phyloP scores from a whole-genome alignment of 2,888 invertebrate species.

The Dioctria linearis region DNA sequence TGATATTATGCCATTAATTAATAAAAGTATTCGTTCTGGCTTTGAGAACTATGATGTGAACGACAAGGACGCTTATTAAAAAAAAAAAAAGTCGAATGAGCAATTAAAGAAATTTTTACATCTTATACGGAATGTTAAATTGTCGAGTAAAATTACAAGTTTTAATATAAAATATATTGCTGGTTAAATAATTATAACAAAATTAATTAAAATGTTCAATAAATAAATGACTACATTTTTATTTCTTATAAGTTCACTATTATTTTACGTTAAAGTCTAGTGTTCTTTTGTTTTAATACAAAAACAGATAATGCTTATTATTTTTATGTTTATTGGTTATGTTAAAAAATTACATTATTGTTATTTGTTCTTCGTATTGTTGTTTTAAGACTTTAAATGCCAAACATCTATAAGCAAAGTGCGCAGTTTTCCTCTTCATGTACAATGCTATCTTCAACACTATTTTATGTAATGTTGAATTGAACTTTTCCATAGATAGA shows the following conservation, averaged over 20 bases:
- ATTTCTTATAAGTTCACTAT: constrained; percentile 30
- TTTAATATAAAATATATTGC: constrained; percentile 36
- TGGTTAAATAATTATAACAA: constrained; percentile 43
- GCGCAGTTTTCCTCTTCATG: constrained; percentile 38
- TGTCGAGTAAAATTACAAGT: constrained; percentile 16
- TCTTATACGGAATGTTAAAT: constrained; percentile 47
- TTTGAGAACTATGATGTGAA: constrained; percentile 1
- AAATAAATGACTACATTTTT: constrained; percentile 47
- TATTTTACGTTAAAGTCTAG: constrained; percentile 35
- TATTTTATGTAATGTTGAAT: too few relatives aligned
- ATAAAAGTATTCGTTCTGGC: neutral
- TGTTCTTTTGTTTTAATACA: constrained; percentile 26
- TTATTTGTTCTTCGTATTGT: constrained; percentile 28
- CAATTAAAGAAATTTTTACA: constrained; percentile 24
- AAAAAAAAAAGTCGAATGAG: constrained; percentile 24
- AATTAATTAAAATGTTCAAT: constrained; percentile 40
- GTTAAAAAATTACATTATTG: constrained; percentile 44
- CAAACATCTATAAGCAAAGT: constrained; percentile 47
- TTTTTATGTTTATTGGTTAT: constrained; percentile 34
- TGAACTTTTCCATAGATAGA: neutral
- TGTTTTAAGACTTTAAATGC: constrained; percentile 41
- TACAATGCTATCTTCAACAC: neutral
- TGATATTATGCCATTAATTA: constrained; percentile 25
- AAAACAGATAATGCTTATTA: constrained; percentile 46
- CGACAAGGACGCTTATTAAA: constrained; percentile 3